Base-by-base conservation (phyloP, 2,888 invertebrate genomes). In the Leptinotarsa haldemani region DNA sequence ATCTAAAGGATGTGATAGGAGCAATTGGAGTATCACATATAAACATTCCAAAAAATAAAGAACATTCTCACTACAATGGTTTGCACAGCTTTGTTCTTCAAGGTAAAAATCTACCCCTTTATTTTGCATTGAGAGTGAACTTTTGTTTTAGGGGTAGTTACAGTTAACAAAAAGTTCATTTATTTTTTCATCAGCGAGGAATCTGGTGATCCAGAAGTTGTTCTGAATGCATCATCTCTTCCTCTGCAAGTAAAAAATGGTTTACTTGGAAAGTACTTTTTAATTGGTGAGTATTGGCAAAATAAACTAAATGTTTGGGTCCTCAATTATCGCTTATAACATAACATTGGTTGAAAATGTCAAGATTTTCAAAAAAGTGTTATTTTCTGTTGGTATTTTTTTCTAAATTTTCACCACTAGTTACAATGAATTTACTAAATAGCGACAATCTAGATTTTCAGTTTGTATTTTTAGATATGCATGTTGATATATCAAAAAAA, bases 11-110 rank as follows among this genome's bases (percentile, higher is more conserved):
- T n/a, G 74, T 75, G 47, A 69, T 77, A 58, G 77, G 77, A 16
- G 71, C 72, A 16, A 46, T 77, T 25, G 75, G 77, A 16, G 67
- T 74, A n/a, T 77, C 75, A n/a, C 67, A 77, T 50, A 71, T 77
- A 30, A 75, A 75, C 65, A 77, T 77, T 65, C 70, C 71, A 22
- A 74, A 70, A 46, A 69, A 69, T 4, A 73, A 69, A 70, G 69
- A 73, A 12, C 46, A 71, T 13, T 16, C 50, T 7, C 50, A 68
- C 69, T 12, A 50, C n/a, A 71, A 68, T 40, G 63, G 71, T 56
- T 77, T 64, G 61, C 47, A 71, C 25, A 69, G 75, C 20, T 18
- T 77, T 20, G 75, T 73, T 7, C 40, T 77, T 13, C 77, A 77
- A 76, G 77, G 77, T 77, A 69, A 52, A 16, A 50, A 61, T 18